A percentile compares a stretch with the other conserved stretches of the same genome.
These are phyloP conservation scores for Pongo pygmaeus DNA, from an alignment of 2,113 vertebrate genomes.

Conservation along the genomic window DNA sequence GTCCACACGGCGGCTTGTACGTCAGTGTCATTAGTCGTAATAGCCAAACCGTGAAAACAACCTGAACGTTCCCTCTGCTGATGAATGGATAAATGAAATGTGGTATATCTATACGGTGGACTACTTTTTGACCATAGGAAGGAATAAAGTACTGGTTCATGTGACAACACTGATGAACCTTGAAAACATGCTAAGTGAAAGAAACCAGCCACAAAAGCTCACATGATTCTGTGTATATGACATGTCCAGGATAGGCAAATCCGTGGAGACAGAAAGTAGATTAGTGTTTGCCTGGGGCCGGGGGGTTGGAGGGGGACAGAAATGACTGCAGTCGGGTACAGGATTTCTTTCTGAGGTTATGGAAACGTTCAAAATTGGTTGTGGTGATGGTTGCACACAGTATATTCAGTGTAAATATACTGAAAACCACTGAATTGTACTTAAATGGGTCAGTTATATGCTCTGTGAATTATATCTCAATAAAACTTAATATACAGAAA, in stretches of 20 bases:
- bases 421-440: background rate
- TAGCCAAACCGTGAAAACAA: background rate
- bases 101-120: fast-evolving
- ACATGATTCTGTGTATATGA: fast-evolving
- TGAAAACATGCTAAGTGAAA: background rate
- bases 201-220: background rate
- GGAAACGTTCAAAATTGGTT: background rate
- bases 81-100: no score
- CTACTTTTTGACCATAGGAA: background rate
- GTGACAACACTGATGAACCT: background rate
- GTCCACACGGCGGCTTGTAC: background rate
- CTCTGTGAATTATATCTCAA: background rate
- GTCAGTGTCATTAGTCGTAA: background rate
- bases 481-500: background rate
- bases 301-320: background rate
- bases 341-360: background rate
- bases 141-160: background rate
- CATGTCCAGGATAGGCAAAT: background rate
- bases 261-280: background rate
- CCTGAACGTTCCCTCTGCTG: fast-evolving
- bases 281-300: background rate
- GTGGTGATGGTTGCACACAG: background rate
- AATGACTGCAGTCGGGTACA: background rate
- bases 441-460: background rate
- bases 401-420: background rate